Base-by-base conservation (phyloP, 1,140 invertebrate species). In the Heliconius hermathena region DNA sequence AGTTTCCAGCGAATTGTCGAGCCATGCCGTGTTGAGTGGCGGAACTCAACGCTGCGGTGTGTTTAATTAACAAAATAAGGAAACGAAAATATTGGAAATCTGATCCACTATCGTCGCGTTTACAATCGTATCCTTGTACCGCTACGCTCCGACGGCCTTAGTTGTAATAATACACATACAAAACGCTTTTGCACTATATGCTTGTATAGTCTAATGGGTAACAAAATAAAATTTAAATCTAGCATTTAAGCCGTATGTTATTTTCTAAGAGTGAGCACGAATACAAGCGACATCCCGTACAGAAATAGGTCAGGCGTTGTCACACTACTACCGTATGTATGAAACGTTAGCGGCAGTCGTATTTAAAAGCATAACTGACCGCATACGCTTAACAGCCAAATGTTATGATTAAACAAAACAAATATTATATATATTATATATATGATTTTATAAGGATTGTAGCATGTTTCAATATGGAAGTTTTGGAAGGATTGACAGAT, bases 311-410 rank as follows among this genome's bases (percentile, higher is more conserved):
- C 84, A 82, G 79, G 29, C 80, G 82, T 54, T 79, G 80, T 75
- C 81, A 81, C 80, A 84, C 87, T 89, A 84, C 87, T 90, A 89
- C 85, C 80, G 88, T 91, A 90, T 91, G 89, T 91, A 91, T 89
- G 89, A 88, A 84, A 85, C 83, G 84, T 82, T 66, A 11, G 85
- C 79, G 76, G 85, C 78, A 82, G 83, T 72, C 87, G 86, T 90
- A 88, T 90, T 66, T 91, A 88, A 90, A 89, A 74, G 78, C 70
- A 57, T 74, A 49, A 76, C 46, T 79, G 78, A 79, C 78, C 74
- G 74, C 66, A 57, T 70, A 75, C 49, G 74, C 26, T 66, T 29
- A 66, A 66, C 20, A 66, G 3, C 9, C 22, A 66, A 26, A 29
- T 29, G 22, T 66, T 66, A 26, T 26, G 22, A 66, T 26, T 9